Conservation (phyloP, 2,888 invertebrate genomes). For the Yponomeuta evonymella region DNA sequence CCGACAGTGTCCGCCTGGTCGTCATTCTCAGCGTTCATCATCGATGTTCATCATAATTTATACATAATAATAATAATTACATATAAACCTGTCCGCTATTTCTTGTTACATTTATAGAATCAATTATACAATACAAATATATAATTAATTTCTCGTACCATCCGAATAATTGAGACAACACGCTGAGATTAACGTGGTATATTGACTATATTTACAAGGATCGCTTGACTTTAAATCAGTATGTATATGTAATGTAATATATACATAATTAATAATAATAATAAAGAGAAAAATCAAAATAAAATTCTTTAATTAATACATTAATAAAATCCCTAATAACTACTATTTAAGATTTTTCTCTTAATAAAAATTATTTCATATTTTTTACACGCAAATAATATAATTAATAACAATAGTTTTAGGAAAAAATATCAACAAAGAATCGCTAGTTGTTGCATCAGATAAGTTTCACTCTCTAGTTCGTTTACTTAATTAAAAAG, state of each 20-base stretch:
- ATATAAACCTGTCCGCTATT: constrained; percentile 50
- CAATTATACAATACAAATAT: constrained; percentile 64
- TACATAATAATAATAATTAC: constrained; percentile 24
- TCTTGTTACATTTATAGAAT: constrained; percentile 32
- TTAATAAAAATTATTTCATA: constrained; percentile 71
- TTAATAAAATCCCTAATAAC: constrained; percentile 64
- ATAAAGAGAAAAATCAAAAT: constrained; percentile 74
- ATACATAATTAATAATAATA: constrained; percentile 46
- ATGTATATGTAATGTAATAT: constrained; percentile 65
- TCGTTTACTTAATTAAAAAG: background rate
- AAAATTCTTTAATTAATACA: constrained; percentile 73
- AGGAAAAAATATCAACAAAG: constrained; percentile 56
- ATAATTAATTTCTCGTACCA: constrained; percentile 46
- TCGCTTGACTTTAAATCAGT: constrained; percentile 66
- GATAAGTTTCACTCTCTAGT: background rate
- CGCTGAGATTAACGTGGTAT: constrained; percentile 57
- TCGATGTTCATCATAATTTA: constrained; percentile 29
- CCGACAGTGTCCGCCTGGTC: constrained; percentile 53
- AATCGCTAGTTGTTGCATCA: constrained; percentile 35
- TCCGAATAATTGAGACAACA: constrained; percentile 34
- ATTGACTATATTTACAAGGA: constrained; percentile 70
- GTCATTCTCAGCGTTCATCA: constrained; percentile 33
- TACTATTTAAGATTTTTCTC: constrained; percentile 73
- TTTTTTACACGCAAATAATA: constrained; percentile 70
- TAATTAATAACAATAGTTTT: constrained; percentile 57